A percentile compares a stretch with the other conserved stretches of the same genome.
Conservation (phyloP, 2,113 vertebrate genomes). For the Triplophysa rosa region DNA sequence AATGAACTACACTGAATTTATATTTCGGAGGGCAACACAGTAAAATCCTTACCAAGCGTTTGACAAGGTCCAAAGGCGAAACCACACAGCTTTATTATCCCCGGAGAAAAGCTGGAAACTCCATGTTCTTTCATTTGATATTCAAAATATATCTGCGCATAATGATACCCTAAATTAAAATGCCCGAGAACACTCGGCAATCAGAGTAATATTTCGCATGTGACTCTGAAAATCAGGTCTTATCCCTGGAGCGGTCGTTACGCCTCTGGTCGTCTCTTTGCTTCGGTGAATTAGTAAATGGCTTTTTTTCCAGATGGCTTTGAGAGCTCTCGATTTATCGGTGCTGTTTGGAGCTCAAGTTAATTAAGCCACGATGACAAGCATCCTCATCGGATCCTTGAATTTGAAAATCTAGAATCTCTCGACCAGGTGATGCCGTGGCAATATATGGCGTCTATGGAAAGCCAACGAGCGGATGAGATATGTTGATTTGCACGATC, state of each 20-base stretch:
- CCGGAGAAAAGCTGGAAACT: not conserved
- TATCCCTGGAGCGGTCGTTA: not conserved
- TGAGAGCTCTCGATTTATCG: conserved; percentile 33
- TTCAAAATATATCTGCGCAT: not conserved
- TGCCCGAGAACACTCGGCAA: not conserved
- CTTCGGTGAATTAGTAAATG: conserved; percentile 12
- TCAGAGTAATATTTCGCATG: not conserved
- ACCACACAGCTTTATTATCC: not conserved
- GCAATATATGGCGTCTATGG: not conserved
- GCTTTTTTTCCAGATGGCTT: conserved; percentile 32
- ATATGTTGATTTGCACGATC: not conserved
- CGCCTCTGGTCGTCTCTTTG: not conserved
- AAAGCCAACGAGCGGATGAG: not conserved
- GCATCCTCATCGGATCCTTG: conserved; percentile 28
- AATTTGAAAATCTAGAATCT: conserved; percentile 13
- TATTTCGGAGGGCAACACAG: not conserved
- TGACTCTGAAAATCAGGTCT: not conserved
- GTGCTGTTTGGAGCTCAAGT: conserved; percentile 39
- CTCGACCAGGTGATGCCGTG: conserved; percentile 21
- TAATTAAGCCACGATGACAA: conserved; percentile 37
- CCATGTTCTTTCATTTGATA: not conserved
- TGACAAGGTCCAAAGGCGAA: not conserved
- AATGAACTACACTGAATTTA: not conserved
- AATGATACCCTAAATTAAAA: not conserved
- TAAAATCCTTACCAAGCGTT: not conserved